Conservation (phyloP, 2,888 invertebrate species). For the Conus canariensis region DNA sequence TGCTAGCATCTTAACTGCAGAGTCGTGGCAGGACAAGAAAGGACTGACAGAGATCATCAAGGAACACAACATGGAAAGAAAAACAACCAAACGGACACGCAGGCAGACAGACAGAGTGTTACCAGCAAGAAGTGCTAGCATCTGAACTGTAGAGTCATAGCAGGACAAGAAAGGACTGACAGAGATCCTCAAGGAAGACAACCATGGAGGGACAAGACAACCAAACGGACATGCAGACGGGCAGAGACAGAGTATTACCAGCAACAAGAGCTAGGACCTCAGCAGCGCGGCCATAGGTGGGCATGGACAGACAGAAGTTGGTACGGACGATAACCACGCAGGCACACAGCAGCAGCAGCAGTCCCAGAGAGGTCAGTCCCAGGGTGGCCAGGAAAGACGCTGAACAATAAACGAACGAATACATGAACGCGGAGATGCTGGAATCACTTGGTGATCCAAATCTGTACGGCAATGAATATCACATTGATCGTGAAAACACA, state of each 20-base stretch:
- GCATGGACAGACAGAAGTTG: not conserved
- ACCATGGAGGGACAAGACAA: not conserved
- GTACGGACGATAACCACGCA: not conserved
- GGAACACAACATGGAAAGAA: not conserved
- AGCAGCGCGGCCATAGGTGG: not conserved
- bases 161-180: not conserved
- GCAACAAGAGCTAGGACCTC: not conserved
- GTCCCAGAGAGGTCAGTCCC: not conserved
- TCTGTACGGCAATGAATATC: too few species aligned
- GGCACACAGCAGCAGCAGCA: conserved; percentile 7
- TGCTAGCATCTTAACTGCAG: too few species aligned
- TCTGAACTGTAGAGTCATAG: too few species aligned
- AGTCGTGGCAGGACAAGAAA: not conserved
- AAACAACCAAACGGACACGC: not conserved
- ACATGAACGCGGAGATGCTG: too few species aligned
- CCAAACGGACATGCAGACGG: not conserved
- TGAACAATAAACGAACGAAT: not conserved
- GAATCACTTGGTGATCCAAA: too few species aligned
- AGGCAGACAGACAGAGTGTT: not conserved
- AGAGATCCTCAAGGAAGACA: not conserved
- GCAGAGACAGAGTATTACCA: not conserved
- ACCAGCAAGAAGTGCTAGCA: too few species aligned
- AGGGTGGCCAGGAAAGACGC: not conserved
- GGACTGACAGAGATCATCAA: not conserved
- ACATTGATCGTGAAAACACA: too few species aligned